These are phyloP conservation scores for Homarus americanus DNA, from an alignment of 1,140 invertebrate species.

Conservation along the genomic window DNA sequence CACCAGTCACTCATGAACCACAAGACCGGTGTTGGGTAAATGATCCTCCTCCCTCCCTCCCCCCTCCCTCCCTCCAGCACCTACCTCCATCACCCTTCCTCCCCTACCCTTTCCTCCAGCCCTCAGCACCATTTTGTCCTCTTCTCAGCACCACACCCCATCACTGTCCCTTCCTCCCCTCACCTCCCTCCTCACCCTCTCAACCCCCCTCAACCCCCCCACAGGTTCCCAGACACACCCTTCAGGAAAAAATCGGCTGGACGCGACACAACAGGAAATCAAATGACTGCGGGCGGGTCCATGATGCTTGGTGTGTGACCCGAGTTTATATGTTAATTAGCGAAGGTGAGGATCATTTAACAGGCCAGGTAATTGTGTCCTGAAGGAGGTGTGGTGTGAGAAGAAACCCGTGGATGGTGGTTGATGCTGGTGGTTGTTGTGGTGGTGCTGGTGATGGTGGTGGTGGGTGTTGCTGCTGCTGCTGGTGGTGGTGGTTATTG, in stretches of 20 bases:
- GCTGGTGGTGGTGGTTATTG: no score
- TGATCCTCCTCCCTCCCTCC: no score
- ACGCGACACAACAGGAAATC: not conserved
- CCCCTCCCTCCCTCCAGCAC: no score
- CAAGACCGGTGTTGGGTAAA: no score
- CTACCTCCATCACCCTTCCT: no score
- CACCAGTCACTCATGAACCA: not conserved
- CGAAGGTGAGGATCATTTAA: not conserved
- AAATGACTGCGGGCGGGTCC: not conserved
- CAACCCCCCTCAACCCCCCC: not conserved
- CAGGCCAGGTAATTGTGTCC: not conserved
- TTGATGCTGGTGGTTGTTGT: not conserved
- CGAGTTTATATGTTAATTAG: not conserved
- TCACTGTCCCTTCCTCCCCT: no score
- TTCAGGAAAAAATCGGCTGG: not conserved
- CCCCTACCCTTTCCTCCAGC: no score
- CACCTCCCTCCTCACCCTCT: no score
- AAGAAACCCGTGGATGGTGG: not conserved
- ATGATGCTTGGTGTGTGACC: not conserved
- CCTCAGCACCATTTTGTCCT: no score
- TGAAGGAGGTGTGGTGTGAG: not conserved
- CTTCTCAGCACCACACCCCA: no score
- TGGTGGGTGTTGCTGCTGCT: no score
- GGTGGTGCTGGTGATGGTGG: not conserved
- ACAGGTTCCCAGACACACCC: not conserved